Base-by-base conservation (phyloP, 1,140 invertebrate species). In the Drosophila grimshawi region DNA sequence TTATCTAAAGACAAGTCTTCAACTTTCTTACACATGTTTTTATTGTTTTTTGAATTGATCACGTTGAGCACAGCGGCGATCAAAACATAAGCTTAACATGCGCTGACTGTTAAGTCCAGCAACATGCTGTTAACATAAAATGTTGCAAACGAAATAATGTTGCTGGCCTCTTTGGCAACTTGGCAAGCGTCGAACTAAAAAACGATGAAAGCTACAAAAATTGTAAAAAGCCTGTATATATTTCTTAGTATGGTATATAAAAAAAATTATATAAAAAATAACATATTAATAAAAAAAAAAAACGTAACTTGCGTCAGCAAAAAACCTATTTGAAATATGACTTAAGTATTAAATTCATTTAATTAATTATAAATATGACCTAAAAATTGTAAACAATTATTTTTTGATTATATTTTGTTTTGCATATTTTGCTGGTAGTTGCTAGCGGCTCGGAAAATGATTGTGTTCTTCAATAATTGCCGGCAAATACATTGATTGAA, bases 401-500 rank as follows among this genome's bases (percentile, higher is more conserved):
- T 55, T 35, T 10, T 41, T 19, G 19, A 19, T 19, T 19, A 19
- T 19, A 19, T 19, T 48, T 46, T 56, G 32, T 33, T n/a, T 7
- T 48, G 10, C 39, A 43, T 43, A 43, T 56, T 55, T 37, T 35
- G 33, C 33, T 29, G 19, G 6, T 8, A 35, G n/a, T 10, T 39
- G 10, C 27, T 30, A 7, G 48, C 6, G 27, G 11, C 46, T 19
- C 19, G 19, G 30, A 51, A 48, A 64, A 71, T 62, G 43, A 51
- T 73, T 77, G 74, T 76, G 63, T 73, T 77, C 74, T 79, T 73
- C 73, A 53, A 68, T 77, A 73, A 79, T 79, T 79, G 60, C 60
- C 45, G 37, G 74, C 69, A 65, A 56, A 74, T 69, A 65, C 69
- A 80, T 70, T 78, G 83, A 89, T 86, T 83, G 80, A 86, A 88